Evolutionary conservation across 2,113 vertebrate genomes (phyloP), one percentile per base, ranked within the genome.

Genomic region (Lepisosteus oculatus): DNA sequence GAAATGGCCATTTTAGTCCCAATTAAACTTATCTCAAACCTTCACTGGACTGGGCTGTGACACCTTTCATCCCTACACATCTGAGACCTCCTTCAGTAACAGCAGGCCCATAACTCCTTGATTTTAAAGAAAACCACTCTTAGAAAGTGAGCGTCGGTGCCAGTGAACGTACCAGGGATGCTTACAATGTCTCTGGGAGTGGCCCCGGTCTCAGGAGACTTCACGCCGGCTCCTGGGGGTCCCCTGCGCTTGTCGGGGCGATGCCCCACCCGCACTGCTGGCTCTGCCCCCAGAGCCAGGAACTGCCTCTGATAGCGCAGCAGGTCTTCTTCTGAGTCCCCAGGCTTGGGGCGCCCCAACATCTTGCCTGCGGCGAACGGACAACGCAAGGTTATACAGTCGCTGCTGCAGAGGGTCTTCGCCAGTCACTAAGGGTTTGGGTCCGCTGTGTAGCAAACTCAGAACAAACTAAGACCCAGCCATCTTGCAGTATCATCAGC

Each of bases 261-360:
- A 66, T 94, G 94, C 76, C 95, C 82, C 75, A 97, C 77, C 8
- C 78, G 92, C 54, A 94, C 96, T 1, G 93, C 91, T 3, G 95
- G 90, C 3, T 80, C 83, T 41, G 86, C 80, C 2, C 93, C 86
- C 8, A 94, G 86, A 69, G 90, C 85, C 63, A 98, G 86, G 79
- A 99, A 98, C 74, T 89, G 83, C 73, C 91, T 85, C 82, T 98
- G 97, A 74, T 97, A 96, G 54, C 66, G 91, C 13, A 99, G 86
- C 72, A 99, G 85, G 80, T 99, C 97, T 2, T 84, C 91, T 85
- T 99, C 97, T 0, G 93, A 96, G 81, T 98, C 97, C 0, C 93
- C 91, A 12, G 95, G 93, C 75, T 95, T 96, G 3, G 96, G 97
- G 77, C 97, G 94, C 0, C 87, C 92, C 79, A 98, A 73, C 96